Base-by-base conservation (phyloP, 2,113 vertebrate species). In the Tragulus kanchil region DNA sequence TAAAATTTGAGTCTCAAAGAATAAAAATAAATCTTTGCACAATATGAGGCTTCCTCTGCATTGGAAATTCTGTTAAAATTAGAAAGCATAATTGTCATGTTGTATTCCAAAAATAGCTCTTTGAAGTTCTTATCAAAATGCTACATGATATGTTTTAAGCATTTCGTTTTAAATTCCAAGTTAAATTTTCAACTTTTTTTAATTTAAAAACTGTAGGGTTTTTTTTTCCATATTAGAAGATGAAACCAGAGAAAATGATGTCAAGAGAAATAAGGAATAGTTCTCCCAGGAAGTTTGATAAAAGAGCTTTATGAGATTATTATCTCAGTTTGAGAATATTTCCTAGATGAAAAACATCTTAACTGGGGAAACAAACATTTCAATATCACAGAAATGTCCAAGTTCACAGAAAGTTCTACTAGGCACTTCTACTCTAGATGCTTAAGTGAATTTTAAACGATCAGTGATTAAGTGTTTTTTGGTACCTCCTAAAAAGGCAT, bases 11-110 rank as follows among this genome's bases (percentile, higher is more conserved):
- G 11, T 82, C 91, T 89, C 5, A 79, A 91, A 83, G 42, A 93
- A 31, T 69, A 61, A 87, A 84, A 78, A 78, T 10, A 36, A 90
- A 45, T 10, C 1, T 61, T 95, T 95, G 71, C 17, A 75, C 31
- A 85, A 79, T 85, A 42, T 77, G 42, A 89, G 10, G 1, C n/a
- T 88, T 88, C n/a, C 3, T 77, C 0, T 94, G 92, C 19, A 73
- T 91, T 64, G 88, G 48, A 93, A 96, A 86, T 78, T 89, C 62
- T 62, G 16, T 42, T 95, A 83, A 96, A 96, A 90, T 85, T 96
- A 85, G 65, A 78, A 97, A 93, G 14, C 13, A 61, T 90, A 87
- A 28, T 21, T 11, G 14, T 92, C 73, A 93, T 85, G 52, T 42
- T 91, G 0, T 16, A 52, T 59, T 85, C 11, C n/a, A 77, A 96